phyloP scores from a whole-genome alignment of 1,140 invertebrate genomes.

The Cydia strobilella region DNA sequence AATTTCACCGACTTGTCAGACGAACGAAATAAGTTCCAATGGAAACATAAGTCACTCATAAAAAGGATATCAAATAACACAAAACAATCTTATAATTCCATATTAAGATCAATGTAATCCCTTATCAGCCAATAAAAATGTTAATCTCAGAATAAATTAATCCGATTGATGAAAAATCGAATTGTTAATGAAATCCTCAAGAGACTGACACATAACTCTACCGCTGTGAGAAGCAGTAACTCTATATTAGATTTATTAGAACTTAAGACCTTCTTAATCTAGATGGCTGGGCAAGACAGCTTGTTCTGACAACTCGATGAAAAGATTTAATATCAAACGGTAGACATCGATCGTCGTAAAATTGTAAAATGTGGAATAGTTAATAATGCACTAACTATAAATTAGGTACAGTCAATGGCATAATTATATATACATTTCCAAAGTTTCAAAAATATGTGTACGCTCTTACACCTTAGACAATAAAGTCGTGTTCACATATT shows the following conservation, averaged over 20 bases:
- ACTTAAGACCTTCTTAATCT: not conserved
- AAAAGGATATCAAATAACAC: not conserved
- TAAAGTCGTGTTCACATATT: too few relatives aligned
- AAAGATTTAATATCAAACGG: conserved; percentile 7
- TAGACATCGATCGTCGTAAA: not conserved
- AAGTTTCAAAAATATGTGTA: too few relatives aligned
- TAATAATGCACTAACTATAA: too few relatives aligned
- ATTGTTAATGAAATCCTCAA: not conserved
- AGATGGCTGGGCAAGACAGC: not conserved
- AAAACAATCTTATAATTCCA: not conserved
- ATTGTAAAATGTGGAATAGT: too few relatives aligned
- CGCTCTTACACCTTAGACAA: too few relatives aligned
- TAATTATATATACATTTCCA: too few relatives aligned
- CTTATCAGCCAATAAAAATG: conserved; percentile 6
- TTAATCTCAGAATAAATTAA: not conserved
- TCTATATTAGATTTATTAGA: not conserved
- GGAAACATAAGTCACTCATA: not conserved
- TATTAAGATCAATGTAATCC: not conserved
- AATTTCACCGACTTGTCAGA: too few relatives aligned
- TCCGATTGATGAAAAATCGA: not conserved
- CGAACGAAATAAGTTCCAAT: too few relatives aligned
- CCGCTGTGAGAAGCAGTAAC: not conserved
- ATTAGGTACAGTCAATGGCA: too few relatives aligned
- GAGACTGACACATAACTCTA: not conserved
- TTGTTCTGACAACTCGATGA: not conserved